Evolutionary conservation across 2,888 invertebrate species (phyloP).

Genomic region (Ichneumoninae sp.): DNA sequence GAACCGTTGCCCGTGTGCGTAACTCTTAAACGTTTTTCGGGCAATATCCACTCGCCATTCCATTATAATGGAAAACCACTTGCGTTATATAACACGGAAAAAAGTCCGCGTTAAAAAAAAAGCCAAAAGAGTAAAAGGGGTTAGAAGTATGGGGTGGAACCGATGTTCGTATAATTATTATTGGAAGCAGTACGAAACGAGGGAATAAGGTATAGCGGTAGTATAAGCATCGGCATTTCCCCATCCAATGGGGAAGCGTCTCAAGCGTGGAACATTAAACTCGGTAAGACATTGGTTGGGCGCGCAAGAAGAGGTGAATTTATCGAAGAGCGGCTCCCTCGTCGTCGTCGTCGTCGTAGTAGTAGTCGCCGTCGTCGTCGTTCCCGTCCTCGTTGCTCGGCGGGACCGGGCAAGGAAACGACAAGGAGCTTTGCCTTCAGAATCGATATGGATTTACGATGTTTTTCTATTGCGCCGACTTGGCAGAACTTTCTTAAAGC

Average conservation of each 20-base stretch:
- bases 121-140: neutral
- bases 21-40: neutral
- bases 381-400: constrained; percentile 63
- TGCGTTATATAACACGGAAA: neutral
- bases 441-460: constrained; percentile 84
- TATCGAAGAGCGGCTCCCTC: constrained; percentile 57
- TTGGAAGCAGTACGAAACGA: constrained; percentile 35
- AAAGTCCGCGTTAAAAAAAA: constrained; percentile 11
- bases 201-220: constrained; percentile 20
- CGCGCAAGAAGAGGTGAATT: constrained; percentile 60
- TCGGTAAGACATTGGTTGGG: constrained; percentile 62
- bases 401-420: constrained; percentile 68
- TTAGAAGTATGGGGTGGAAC: neutral
- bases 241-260: constrained; percentile 50
- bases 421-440: constrained; percentile 68
- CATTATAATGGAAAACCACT: constrained; percentile 8
- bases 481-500: constrained; percentile 82
- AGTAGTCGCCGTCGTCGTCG: constrained; percentile 15
- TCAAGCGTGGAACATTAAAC: constrained; percentile 66
- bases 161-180: constrained; percentile 54
- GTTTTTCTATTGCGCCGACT: constrained; percentile 83
- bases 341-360: constrained; percentile 20
- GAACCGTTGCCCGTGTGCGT: neutral
- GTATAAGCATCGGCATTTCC: constrained; percentile 20
- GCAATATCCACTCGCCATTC: neutral